phyloP scores from a whole-genome alignment of 1,140 invertebrate genomes.

The Parapsyche elsis region DNA sequence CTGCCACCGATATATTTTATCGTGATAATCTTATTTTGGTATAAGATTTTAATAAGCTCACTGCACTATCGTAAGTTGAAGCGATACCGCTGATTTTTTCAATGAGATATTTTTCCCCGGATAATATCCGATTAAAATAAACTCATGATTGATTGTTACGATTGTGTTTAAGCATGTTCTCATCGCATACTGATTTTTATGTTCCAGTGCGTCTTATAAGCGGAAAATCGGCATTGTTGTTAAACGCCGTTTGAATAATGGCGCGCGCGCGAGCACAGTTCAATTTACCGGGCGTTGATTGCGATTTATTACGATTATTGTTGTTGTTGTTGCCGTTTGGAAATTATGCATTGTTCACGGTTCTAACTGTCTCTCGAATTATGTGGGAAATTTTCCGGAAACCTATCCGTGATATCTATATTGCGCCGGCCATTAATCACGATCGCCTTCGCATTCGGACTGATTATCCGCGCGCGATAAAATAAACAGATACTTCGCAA shows the following conservation, averaged over 20 bases:
- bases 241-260: constrained; percentile 34
- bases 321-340: constrained; percentile 6
- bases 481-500: too few relatives aligned
- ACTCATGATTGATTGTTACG: too few relatives aligned
- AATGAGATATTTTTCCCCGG: too few relatives aligned
- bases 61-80: too few relatives aligned
- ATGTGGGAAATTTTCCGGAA: constrained; percentile 14
- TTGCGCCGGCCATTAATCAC: neutral
- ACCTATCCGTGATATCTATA: neutral
- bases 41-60: too few relatives aligned
- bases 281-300: constrained; percentile 41
- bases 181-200: neutral
- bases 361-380: constrained; percentile 9
- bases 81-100: too few relatives aligned
- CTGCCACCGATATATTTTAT: too few relatives aligned
- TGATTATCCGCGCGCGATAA: too few relatives aligned
- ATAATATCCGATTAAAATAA: too few relatives aligned
- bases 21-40: too few relatives aligned
- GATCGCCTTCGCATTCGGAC: neutral
- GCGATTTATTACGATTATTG: constrained; percentile 30
- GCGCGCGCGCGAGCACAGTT: neutral
- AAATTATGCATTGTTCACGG: constrained; percentile 20
- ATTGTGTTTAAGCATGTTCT: neutral
- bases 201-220: neutral
- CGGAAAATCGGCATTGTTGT: constrained; percentile 30